Conservation (phyloP, 2,797 vertebrate genomes). For the Pseudotriccus pelzelni region DNA sequence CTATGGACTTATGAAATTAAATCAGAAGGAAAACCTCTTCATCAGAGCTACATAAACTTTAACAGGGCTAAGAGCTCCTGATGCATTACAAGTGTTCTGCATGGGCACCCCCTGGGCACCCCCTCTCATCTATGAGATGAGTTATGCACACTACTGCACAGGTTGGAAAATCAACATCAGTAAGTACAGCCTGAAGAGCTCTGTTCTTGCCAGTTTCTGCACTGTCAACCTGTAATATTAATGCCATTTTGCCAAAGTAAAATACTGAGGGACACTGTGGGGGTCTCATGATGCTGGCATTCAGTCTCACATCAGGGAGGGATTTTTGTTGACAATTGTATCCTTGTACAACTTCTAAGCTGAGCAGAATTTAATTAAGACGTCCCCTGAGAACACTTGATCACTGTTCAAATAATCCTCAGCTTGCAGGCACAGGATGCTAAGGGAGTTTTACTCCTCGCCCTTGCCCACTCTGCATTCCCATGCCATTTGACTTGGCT, state of each 20-base stretch:
- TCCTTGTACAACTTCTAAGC: constrained; percentile 29
- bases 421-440: not conserved
- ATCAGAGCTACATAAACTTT: not conserved
- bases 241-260: not conserved
- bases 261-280: not conserved
- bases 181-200: not conserved
- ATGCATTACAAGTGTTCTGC: not conserved
- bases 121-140: not conserved
- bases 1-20: not conserved
- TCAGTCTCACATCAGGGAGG: not conserved
- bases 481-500: not conserved
- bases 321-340: constrained; percentile 14
- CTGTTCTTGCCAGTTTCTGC: not conserved
- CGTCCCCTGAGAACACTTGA: constrained; percentile 37
- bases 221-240: not conserved
- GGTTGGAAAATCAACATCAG: not conserved
- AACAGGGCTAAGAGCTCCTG: not conserved
- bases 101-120: not conserved
- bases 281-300: not conserved
- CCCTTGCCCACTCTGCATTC: not conserved
- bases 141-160: not conserved
- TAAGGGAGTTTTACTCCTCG: constrained; percentile 3
- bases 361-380: constrained; percentile 57
- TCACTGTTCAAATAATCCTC: constrained; percentile 4
- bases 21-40: not conserved